Percentiles rank a stretch among this genome's conserved stretches.
Conservation (phyloP, 1,140 invertebrate genomes). For the Rhagoletis zephyria region DNA sequence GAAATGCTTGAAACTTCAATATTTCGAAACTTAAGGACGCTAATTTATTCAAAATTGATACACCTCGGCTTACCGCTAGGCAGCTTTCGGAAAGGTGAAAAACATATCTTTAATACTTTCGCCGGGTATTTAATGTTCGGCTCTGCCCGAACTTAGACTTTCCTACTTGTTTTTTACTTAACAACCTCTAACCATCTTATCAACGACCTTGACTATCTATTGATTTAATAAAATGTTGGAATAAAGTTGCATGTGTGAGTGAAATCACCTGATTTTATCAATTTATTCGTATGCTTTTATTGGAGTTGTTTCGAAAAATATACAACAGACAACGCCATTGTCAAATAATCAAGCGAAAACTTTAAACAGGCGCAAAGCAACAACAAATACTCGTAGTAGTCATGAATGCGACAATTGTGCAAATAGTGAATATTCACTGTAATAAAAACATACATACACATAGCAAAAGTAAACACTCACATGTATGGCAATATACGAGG, state of each 20-base stretch:
- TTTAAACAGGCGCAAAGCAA: not conserved
- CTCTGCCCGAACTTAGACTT: too few relatives aligned
- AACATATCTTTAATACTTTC: too few relatives aligned
- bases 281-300: not conserved
- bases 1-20: too few relatives aligned
- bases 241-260: not conserved
- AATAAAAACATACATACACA: not conserved
- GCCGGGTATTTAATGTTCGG: too few relatives aligned
- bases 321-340: conserved; percentile 37
- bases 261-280: conserved; percentile 38
- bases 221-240: conserved; percentile 26
- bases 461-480: too few relatives aligned
- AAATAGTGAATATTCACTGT: not conserved
- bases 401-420: not conserved
- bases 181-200: conserved; percentile 13
- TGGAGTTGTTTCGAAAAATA: not conserved
- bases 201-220: conserved; percentile 38
- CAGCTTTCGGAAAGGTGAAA: too few relatives aligned
- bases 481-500: too few relatives aligned
- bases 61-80: too few relatives aligned
- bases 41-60: too few relatives aligned
- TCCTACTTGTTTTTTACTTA: not conserved
- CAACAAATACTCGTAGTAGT: not conserved
- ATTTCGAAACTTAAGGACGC: too few relatives aligned
- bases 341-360: conserved; percentile 21